Evolutionary conservation across 2,797 vertebrate species (phyloP).

Genomic region (Falco berigora): DNA sequence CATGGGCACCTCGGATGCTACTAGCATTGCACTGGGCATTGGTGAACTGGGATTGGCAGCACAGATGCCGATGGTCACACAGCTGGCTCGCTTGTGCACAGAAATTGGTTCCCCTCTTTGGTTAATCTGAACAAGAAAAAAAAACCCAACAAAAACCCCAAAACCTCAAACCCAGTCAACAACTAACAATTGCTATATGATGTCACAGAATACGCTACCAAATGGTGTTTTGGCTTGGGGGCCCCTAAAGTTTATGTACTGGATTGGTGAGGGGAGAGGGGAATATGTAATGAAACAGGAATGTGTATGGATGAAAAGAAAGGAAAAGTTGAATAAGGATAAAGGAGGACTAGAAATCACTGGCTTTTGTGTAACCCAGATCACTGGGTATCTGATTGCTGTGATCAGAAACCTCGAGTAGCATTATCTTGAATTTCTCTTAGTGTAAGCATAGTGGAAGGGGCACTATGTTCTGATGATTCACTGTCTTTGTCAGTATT

Average conservation of each 20-base stretch:
- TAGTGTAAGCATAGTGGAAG: neutral
- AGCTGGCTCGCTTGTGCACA: slow-evolving; percentile 55
- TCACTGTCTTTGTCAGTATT: neutral
- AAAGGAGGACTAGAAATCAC: neutral
- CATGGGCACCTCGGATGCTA: neutral
- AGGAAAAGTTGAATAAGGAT: neutral
- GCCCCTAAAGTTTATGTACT: neutral
- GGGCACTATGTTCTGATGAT: neutral
- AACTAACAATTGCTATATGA: neutral
- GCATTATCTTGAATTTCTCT: neutral
- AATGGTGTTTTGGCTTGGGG: neutral
- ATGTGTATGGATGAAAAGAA: neutral
- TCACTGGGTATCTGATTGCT: neutral
- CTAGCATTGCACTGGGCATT: slow-evolving; percentile 45
- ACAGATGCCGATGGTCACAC: slow-evolving; percentile 53
- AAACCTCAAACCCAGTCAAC: neutral
- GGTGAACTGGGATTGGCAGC: neutral
- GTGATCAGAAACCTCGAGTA: neutral
- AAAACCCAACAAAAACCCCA: neutral
- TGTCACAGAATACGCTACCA: neutral
- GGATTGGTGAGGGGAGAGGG: neutral
- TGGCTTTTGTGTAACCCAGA: neutral
- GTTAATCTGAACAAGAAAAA: slow-evolving; percentile 50
- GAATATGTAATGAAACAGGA: neutral
- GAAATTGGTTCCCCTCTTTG: slow-evolving; percentile 58